Evolutionary conservation across 2,888 invertebrate species (phyloP), one percentile per base, ranked within the genome.

Genomic region (Zaprionus lineosus): DNA sequence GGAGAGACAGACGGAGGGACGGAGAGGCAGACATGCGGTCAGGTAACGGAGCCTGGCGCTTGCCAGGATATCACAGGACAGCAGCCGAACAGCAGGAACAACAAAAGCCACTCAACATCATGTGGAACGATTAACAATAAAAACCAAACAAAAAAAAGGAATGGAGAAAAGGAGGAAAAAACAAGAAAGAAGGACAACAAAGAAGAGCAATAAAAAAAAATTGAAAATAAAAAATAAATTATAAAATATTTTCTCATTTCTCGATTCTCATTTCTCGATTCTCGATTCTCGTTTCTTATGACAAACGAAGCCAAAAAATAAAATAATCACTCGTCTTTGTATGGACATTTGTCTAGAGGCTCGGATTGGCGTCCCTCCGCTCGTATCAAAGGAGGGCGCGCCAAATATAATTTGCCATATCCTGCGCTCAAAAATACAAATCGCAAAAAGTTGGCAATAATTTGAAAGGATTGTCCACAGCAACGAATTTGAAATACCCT

Each of bases 361-460:
- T 34, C 24, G 24, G 24, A 37, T 21, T 51, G 44, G 9, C 24
- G 21, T 21, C 31, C 1, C 18, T 9, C 40, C 16, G 11, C 11
- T 15, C 34, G 36, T 41, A 15, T 51, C 36, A 43, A 55, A 47
- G 34, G 48, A 56, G 47, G 74, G 61, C 61, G 66, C 53, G 46
- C 46, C 66, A 31, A 53, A 53, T 33, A 73, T 70, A 78, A 83
- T 78, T 79, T 75, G 76, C 79, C 81, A 76, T 73, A 81, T 79
- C 84, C 83, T 83, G 78, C 46, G 43, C 41, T 46, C 65, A 8
- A 37, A 44, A 43, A 21, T 21, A 9, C 39, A 33, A 43, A 61
- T 26, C 6, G 12, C 41, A 21, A 16, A 15, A 31, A n/a, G n/a
- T n/a, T n/a, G 18, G n/a, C 2, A 34, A 29, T 24, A 21, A 41